Evolutionary conservation across 1,140 invertebrate genomes (phyloP).

Genomic region (Diabrotica virgifera): DNA sequence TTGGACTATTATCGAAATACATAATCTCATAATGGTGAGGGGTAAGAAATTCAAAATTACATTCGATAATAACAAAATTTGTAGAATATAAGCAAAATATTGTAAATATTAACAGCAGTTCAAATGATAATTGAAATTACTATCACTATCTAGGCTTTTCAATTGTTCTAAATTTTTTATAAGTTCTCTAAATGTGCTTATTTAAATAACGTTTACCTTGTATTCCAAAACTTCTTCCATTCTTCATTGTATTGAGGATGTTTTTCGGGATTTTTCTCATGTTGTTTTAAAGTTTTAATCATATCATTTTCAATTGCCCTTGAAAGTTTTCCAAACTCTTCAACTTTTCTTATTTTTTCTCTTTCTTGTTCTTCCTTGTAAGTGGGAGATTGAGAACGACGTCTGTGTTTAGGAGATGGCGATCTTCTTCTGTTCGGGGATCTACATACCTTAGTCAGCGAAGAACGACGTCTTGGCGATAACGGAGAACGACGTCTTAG

Average conservation of each 20-base stretch:
- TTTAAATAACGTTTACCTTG: conserved; percentile 22
- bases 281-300: conserved; percentile 62
- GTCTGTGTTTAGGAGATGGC: conserved; percentile 12
- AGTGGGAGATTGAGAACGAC: conserved; percentile 18
- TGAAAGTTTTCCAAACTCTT: conserved; percentile 46
- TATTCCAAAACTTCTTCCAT: conserved; percentile 72
- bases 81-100: too few species aligned
- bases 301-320: conserved; percentile 52
- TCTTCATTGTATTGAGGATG: conserved; percentile 81
- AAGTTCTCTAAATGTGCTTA: too few species aligned
- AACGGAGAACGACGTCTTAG: conserved; percentile 13
- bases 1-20: too few species aligned
- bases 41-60: too few species aligned
- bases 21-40: too few species aligned
- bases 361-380: conserved; percentile 30
- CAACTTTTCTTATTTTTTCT: conserved; percentile 33
- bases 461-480: conserved; percentile 5
- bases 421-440: conserved; percentile 12
- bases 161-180: too few species aligned
- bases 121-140: too few species aligned
- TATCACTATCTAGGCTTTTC: too few species aligned
- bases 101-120: too few species aligned
- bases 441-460: conserved; percentile 4
- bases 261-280: conserved; percentile 80
- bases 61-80: too few species aligned